A percentile compares a stretch with the other conserved stretches of the same genome.
Evolutionary conservation across 1,140 invertebrate genomes (phyloP).

Genomic region (Drosophila miranda): DNA sequence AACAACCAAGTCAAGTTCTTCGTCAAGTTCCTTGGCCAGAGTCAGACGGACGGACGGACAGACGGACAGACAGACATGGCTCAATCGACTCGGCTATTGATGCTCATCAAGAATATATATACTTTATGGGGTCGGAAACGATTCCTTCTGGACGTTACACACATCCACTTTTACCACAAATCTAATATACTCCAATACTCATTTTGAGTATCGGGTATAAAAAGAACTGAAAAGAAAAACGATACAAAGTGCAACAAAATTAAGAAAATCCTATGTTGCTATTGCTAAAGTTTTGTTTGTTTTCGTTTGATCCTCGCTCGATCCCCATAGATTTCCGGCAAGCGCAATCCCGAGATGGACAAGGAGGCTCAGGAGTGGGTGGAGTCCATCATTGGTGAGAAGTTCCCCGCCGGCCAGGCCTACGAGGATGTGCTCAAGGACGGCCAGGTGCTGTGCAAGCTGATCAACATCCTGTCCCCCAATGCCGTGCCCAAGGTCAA

Average conservation of each 20-base stretch:
- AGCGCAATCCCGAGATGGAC: conserved; percentile 94
- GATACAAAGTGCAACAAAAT: background rate
- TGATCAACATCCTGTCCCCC: conserved; percentile 94
- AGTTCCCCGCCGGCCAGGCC: conserved; percentile 89
- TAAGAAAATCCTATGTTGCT: conserved; percentile 9
- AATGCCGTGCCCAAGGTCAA: conserved; percentile 93
- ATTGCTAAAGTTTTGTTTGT: conserved; percentile 8
- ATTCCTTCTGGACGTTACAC: too few species aligned
- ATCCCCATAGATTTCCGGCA: conserved; percentile 89
- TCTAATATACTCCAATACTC: too few species aligned
- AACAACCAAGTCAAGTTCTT: too few species aligned
- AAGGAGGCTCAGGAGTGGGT: conserved; percentile 96
- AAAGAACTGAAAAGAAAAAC: too few species aligned
- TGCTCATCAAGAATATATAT: too few species aligned
- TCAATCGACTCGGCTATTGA: too few species aligned
- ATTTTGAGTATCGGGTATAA: too few species aligned
- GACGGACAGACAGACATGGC: too few species aligned
- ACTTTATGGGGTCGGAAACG: too few species aligned
- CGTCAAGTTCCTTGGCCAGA: too few species aligned
- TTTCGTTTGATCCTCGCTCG: conserved; percentile 7
- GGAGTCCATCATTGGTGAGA: conserved; percentile 91
- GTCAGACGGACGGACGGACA: too few species aligned
- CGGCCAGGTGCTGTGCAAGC: conserved; percentile 93
- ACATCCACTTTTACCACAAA: too few species aligned
- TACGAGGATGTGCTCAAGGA: conserved; percentile 93